These are phyloP conservation scores for Phacellophora camtschatica DNA, from an alignment of 30 jellyfish, hydroid and myxozoan species.

Conservation along the genomic window DNA sequence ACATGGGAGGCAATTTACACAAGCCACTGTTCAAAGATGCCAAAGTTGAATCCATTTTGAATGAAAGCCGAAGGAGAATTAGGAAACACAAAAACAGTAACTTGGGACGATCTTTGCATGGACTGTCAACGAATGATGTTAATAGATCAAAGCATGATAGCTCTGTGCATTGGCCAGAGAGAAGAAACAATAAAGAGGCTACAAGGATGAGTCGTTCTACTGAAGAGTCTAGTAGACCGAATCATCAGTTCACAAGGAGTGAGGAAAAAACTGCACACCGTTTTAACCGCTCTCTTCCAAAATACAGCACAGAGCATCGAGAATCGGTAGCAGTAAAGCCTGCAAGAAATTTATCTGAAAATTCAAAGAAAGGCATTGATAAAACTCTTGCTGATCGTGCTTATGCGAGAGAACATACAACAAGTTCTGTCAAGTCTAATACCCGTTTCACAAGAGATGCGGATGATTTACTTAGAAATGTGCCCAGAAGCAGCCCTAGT, in stretches of 20 bases:
- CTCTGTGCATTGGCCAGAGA: constrained; percentile 20
- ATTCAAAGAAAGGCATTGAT: not conserved
- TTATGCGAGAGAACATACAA: not conserved
- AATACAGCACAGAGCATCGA: not conserved
- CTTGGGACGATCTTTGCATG: constrained; percentile 47
- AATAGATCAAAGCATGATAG: not conserved
- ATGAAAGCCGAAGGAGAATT: constrained; percentile 44
- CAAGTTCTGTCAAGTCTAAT: not conserved
- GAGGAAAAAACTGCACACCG: not conserved
- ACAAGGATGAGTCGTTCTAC: constrained; percentile 12
- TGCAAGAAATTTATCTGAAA: not conserved
- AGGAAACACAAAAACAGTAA: not conserved
- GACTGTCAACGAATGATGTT: not conserved
- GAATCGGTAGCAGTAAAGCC: not conserved
- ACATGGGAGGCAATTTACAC: constrained; percentile 76
- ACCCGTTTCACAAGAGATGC: not conserved
- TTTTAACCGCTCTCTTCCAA: not conserved
- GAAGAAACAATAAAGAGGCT: constrained; percentile 28
- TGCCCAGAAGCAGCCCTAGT: not conserved
- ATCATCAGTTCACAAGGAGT: not conserved
- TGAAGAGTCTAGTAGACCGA: not conserved
- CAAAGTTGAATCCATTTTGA: constrained; percentile 39
- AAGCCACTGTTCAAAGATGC: constrained; percentile 41
- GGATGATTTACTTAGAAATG: not conserved
- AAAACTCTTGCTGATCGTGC: not conserved